phyloP scores from a whole-genome alignment of 2,113 vertebrate genomes.

The Numida meleagris region DNA sequence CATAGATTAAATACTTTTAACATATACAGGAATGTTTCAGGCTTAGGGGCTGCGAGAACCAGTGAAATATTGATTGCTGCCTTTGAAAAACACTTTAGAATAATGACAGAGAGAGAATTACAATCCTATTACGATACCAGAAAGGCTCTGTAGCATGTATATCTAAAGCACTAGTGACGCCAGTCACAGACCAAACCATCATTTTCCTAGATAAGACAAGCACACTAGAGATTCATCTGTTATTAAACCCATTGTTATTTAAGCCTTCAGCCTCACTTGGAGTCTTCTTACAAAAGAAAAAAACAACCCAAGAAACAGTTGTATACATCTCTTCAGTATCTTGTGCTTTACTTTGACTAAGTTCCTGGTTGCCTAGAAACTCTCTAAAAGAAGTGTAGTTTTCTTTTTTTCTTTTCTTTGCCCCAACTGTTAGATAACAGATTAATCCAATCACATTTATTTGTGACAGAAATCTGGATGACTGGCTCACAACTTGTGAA shows the following conservation, averaged over 20 bases:
- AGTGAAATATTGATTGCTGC: conserved; percentile 8
- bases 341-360: not conserved
- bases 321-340: not conserved
- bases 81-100: not conserved
- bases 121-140: not conserved
- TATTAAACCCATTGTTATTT: conserved; percentile 28
- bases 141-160: not conserved
- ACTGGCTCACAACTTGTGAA: not conserved
- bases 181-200: not conserved
- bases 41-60: not conserved
- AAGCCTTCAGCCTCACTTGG: conserved; percentile 3
- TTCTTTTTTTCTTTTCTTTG: not conserved
- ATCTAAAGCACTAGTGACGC: not conserved
- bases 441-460: not conserved
- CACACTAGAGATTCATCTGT: not conserved
- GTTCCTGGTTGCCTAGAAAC: conserved; percentile 62
- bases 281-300: not conserved
- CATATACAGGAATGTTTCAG: not conserved
- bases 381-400: not conserved
- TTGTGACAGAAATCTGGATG: conserved; percentile 4
- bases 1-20: not conserved
- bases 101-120: not conserved
- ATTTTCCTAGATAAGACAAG: not conserved
- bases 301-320: not conserved
- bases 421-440: not conserved